A percentile compares a stretch with the other conserved stretches of the same genome.
Conservation (phyloP, 2,888 invertebrate species). For the Cremastinae sp. region DNA sequence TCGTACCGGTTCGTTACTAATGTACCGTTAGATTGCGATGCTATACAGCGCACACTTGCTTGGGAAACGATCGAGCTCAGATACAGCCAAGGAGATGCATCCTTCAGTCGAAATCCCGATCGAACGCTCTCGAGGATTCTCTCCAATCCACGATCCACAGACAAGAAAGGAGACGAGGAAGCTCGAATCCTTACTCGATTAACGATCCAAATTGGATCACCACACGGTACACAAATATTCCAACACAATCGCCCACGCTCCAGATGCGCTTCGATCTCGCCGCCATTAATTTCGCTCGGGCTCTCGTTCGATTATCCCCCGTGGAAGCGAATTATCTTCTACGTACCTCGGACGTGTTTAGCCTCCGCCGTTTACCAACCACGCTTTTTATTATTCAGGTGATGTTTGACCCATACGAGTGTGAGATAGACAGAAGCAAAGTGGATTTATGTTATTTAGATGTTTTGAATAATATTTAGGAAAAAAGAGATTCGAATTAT, state of each 20-base stretch:
- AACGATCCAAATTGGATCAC: slow-evolving; percentile 73
- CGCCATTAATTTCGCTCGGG: slow-evolving; percentile 71
- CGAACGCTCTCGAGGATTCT: slow-evolving; percentile 33
- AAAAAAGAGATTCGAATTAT: too few relatives aligned
- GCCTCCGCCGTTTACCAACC: too few relatives aligned
- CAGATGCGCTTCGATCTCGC: slow-evolving; percentile 71
- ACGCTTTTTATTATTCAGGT: too few relatives aligned
- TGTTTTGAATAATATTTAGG: too few relatives aligned
- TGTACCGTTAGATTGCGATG: slow-evolving; percentile 30
- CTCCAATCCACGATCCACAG: neutral
- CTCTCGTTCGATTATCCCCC: slow-evolving; percentile 68
- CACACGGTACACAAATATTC: slow-evolving; percentile 23
- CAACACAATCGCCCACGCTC: slow-evolving; percentile 64
- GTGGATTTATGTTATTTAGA: too few relatives aligned
- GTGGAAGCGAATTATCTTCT: slow-evolving; percentile 14
- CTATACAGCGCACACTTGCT: neutral
- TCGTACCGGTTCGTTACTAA: slow-evolving; percentile 31
- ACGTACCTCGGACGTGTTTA: slow-evolving; percentile 22
- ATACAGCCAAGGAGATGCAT: neutral
- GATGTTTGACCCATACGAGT: too few relatives aligned
- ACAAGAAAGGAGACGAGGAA: slow-evolving; percentile 44
- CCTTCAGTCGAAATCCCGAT: slow-evolving; percentile 23
- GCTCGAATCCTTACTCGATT: slow-evolving; percentile 69
- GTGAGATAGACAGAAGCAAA: too few relatives aligned
- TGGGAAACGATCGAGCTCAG: neutral